Evolutionary conservation across 1,140 invertebrate species (phyloP).

Genomic region (Scylla paramamosain): DNA sequence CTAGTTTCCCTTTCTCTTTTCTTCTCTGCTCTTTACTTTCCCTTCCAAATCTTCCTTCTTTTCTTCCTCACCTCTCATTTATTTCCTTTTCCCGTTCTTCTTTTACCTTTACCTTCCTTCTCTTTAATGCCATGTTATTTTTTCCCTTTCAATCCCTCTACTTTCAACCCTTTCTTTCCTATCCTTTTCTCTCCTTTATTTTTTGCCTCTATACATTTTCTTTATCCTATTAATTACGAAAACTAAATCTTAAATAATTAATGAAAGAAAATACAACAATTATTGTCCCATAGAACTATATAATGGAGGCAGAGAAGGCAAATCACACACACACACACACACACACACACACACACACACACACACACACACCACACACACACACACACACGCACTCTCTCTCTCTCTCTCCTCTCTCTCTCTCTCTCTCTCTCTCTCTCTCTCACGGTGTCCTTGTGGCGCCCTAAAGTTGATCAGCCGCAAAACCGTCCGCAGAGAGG

Average conservation of each 20-base stretch:
- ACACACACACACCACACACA: no score
- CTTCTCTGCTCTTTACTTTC: neutral
- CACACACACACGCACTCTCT: no score
- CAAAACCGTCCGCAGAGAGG: neutral
- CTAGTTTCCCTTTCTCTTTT: neutral
- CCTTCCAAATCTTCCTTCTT: neutral
- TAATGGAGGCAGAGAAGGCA: no score
- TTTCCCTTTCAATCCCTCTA: neutral
- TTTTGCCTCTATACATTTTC: no score
- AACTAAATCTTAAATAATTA: no score
- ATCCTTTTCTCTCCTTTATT: no score
- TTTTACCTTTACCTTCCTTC: neutral
- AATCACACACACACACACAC: no score
- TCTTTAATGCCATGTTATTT: neutral
- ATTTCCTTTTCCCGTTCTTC: neutral
- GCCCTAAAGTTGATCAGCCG: slow-evolving; percentile 7
- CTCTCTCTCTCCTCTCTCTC: neutral
- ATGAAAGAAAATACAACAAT: no score
- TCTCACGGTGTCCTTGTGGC: neutral
- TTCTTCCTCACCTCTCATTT: neutral
- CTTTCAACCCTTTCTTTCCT: no score
- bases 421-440: slow-evolving; percentile 10
- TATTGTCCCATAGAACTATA: no score
- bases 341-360: no score
- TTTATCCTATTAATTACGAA: no score